A percentile compares a stretch with the other conserved stretches of the same genome.
phyloP scores from a whole-genome alignment of 2,888 invertebrate genomes.

The Nomada fucata region DNA sequence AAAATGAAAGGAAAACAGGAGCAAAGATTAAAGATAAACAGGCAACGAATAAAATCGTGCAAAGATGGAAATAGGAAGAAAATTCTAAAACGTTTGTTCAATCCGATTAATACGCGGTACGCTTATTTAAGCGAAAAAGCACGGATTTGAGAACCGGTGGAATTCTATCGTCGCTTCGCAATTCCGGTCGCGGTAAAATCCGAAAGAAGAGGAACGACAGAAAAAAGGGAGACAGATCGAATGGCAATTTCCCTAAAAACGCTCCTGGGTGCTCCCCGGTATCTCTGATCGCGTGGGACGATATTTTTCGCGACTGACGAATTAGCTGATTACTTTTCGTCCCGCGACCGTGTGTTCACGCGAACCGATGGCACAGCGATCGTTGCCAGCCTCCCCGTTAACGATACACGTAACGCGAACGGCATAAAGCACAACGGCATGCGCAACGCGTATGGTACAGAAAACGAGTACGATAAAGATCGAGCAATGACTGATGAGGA shows the following conservation, averaged over 20 bases:
- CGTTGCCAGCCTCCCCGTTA: constrained; percentile 1
- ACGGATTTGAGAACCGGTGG: neutral
- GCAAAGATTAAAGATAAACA: neutral
- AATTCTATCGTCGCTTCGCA: neutral
- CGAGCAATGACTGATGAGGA: constrained; percentile 52
- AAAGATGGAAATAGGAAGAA: neutral
- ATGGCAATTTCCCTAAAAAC: constrained; percentile 37
- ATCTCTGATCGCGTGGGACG: neutral
- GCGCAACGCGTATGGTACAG: neutral
- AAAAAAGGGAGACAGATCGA: neutral
- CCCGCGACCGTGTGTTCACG: constrained; percentile 11
- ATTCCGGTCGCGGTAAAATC: neutral
- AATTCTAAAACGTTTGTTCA: neutral
- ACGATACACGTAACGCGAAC: neutral
- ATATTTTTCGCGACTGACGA: constrained; percentile 35
- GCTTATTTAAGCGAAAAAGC: constrained; percentile 21
- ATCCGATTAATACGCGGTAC: constrained; percentile 21
- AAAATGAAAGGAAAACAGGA: neutral
- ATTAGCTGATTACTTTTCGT: constrained; percentile 53
- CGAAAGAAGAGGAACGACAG: neutral
- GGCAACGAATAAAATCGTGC: neutral
- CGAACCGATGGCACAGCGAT: neutral
- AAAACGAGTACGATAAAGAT: constrained; percentile 39
- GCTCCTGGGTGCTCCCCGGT: neutral
- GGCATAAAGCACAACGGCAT: too few relatives aligned